Evolutionary conservation across 2,888 invertebrate genomes (phyloP).

Genomic region (Polymixis flavicincta): DNA sequence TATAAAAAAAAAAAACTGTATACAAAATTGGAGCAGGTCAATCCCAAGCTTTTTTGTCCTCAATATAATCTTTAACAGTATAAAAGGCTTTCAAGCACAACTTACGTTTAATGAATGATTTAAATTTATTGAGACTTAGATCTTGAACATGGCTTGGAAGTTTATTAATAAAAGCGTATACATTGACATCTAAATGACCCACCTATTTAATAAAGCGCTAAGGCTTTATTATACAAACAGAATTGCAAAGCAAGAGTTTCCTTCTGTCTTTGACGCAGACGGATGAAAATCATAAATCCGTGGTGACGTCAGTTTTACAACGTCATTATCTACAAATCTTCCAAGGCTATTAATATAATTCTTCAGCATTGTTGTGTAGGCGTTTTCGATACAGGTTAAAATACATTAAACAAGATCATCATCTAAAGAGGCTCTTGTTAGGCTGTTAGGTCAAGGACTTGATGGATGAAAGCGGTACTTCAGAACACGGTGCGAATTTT

Average conservation of each 20-base stretch:
- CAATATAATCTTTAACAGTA: no score
- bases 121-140: no score
- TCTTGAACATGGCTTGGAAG: no score
- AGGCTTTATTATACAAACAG: conserved; percentile 34
- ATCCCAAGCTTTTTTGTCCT: no score
- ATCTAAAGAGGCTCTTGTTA: conserved; percentile 11
- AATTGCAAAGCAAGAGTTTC: conserved; percentile 11
- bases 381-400: conserved; percentile 37
- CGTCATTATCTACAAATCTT: not conserved
- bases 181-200: no score
- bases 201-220: conserved; percentile 18
- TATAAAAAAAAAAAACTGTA: no score
- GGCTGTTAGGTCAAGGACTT: conserved; percentile 30
- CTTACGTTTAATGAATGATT: no score
- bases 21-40: no score
- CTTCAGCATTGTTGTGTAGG: conserved; percentile 9
- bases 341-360: not conserved
- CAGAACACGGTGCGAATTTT: not conserved
- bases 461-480: conserved; percentile 11
- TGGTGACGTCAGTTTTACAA: not conserved
- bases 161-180: no score
- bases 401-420: conserved; percentile 14
- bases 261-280: conserved; percentile 31
- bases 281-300: conserved; percentile 26
- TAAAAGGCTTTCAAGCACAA: no score